Percentiles rank a stretch among this genome's conserved stretches.
These are phyloP conservation scores for Morbakka virulenta DNA, from an alignment of 30 jellyfish, hydroid and myxozoan species.

Conservation along the genomic window DNA sequence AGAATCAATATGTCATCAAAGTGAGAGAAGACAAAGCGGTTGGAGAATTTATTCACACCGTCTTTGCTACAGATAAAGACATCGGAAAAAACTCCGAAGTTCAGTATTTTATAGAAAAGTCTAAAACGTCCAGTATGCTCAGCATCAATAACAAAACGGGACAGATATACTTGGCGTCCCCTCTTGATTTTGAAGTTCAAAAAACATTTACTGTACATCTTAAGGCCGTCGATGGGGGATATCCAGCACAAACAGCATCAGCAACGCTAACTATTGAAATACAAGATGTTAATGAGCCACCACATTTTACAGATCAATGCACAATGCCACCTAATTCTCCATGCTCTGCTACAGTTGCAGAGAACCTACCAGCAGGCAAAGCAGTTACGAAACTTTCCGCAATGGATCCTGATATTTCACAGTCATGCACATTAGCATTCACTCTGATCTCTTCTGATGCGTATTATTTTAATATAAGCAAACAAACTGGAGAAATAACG, in stretches of 20 bases:
- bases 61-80: constrained; percentile 77
- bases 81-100: constrained; percentile 46
- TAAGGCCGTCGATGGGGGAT: constrained; percentile 52
- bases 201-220: neutral
- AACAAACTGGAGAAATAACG: constrained; percentile 49
- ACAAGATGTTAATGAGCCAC: constrained; percentile 81
- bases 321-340: neutral
- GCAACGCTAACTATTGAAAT: constrained; percentile 54
- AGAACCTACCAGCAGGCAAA: constrained; percentile 55
- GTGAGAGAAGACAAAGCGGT: constrained; percentile 50
- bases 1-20: constrained; percentile 14
- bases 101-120: constrained; percentile 33
- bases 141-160: constrained; percentile 47
- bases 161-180: constrained; percentile 23
- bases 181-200: constrained; percentile 38
- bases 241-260: constrained; percentile 28
- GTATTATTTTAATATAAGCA: constrained; percentile 47
- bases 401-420: constrained; percentile 54
- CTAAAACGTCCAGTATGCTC: constrained; percentile 39
- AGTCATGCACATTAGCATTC: constrained; percentile 36
- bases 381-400: constrained; percentile 50
- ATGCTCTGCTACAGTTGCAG: constrained; percentile 57
- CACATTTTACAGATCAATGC: constrained; percentile 45
- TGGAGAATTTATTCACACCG: constrained; percentile 20
- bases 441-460: constrained; percentile 67